These are phyloP conservation scores for Brachirus orientalis DNA, from an alignment of 2,113 vertebrate species.

Conservation along the genomic window DNA sequence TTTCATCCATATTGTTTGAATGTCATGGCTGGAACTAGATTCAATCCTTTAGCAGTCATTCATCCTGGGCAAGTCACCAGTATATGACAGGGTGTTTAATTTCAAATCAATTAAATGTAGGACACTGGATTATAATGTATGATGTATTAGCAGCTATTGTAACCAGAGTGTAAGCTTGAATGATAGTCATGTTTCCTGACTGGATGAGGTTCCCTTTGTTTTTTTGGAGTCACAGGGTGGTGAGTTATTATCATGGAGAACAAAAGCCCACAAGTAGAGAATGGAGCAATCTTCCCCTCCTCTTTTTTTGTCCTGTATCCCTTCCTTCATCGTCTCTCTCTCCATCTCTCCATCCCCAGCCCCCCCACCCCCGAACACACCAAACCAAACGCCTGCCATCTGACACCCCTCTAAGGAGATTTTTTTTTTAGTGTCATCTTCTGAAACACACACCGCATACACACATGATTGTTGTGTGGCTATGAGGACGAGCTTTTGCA, in stretches of 20 bases:
- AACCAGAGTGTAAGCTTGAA: background rate
- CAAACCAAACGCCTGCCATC: conserved; percentile 73
- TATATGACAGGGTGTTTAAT: no score
- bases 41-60: no score
- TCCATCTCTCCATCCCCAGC: conserved; percentile 31
- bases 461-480: conserved; percentile 24
- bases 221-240: conserved; percentile 54
- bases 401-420: conserved; percentile 72
- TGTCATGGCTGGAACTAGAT: no score
- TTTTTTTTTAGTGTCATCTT: conserved; percentile 53
- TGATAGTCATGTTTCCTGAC: conserved; percentile 13
- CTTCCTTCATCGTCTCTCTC: conserved; percentile 61
- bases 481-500: conserved; percentile 32
- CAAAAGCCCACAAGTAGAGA: conserved; percentile 67
- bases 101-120: no score
- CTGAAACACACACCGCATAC: conserved; percentile 31
- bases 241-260: conserved; percentile 62
- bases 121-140: no score
- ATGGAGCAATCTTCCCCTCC: conserved; percentile 51
- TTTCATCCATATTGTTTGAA: no score
- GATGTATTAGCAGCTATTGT: background rate
- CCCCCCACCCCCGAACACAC: conserved; percentile 9
- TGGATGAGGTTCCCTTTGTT: conserved; percentile 39
- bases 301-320: conserved; percentile 53
- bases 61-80: no score